Evolutionary conservation across 2,113 vertebrate species (phyloP).

Genomic region (Tenrec ecaudatus): DNA sequence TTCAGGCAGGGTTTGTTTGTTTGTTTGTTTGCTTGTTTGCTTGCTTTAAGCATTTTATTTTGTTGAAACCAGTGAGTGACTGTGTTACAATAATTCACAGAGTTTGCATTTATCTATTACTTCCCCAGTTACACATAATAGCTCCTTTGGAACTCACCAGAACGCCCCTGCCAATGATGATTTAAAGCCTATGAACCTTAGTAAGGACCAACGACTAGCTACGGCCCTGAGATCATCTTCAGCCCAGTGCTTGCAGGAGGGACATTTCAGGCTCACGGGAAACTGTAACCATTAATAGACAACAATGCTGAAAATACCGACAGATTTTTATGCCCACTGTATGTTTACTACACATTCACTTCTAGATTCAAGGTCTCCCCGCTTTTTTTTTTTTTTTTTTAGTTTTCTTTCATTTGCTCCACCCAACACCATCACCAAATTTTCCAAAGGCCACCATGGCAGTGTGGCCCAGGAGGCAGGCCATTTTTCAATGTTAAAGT

Average conservation of each 20-base stretch:
- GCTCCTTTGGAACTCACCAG: conserved; percentile 73
- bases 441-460: conserved; percentile 59
- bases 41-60: conserved; percentile 60
- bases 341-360: conserved; percentile 24
- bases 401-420: conserved; percentile 58
- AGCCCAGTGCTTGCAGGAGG: background rate
- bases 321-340: background rate
- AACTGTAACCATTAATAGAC: conserved; percentile 14
- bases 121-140: conserved; percentile 58
- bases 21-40: no score
- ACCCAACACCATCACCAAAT: background rate
- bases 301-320: background rate
- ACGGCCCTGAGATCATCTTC: conserved; percentile 46
- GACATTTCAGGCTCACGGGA: conserved; percentile 60
- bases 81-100: conserved; percentile 32
- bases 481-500: conserved; percentile 72
- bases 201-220: conserved; percentile 60
- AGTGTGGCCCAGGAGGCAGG: conserved; percentile 6
- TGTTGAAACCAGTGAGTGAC: conserved; percentile 8
- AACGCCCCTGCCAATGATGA: conserved; percentile 66
- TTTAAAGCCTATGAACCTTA: conserved; percentile 62
- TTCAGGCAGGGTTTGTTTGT: background rate
- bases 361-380: background rate
- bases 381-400: background rate
- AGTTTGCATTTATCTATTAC: conserved; percentile 78